A percentile compares a stretch with the other conserved stretches of the same genome.
phyloP scores from a whole-genome alignment of 1,140 invertebrate genomes.

The Penaeus indicus region DNA sequence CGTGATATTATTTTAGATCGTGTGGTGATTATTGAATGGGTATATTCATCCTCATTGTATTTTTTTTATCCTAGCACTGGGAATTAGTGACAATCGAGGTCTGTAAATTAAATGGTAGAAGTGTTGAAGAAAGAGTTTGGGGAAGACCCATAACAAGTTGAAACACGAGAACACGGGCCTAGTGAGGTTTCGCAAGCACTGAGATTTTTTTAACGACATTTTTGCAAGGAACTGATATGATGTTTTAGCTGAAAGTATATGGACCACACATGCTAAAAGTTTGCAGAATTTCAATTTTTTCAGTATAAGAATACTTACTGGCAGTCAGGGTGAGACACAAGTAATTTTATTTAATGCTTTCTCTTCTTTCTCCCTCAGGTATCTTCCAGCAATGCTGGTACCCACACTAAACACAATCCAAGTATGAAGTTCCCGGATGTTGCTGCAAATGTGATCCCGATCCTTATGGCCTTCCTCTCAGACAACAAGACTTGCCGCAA shows the following conservation, averaged over 20 bases:
- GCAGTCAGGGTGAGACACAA: too few species aligned
- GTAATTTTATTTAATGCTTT: too few species aligned
- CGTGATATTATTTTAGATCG: too few species aligned
- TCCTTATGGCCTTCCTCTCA: constrained; percentile 95
- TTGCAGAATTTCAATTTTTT: too few species aligned
- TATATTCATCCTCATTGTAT: neutral
- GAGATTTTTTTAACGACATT: neutral
- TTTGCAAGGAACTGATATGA: too few species aligned
- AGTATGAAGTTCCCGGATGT: constrained; percentile 99
- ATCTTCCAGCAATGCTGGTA: constrained; percentile 95
- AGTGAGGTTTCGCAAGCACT: constrained; percentile 73
- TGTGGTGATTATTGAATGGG: too few species aligned
- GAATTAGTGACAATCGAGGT: constrained; percentile 93
- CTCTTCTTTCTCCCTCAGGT: too few species aligned
- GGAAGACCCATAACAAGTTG: constrained; percentile 88
- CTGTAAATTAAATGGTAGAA: constrained; percentile 96
- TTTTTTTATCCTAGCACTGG: constrained; percentile 76
- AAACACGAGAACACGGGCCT: constrained; percentile 96
- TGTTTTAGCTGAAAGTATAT: too few species aligned
- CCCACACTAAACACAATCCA: constrained; percentile 93
- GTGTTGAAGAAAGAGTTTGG: constrained; percentile 94
- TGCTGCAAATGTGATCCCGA: constrained; percentile 91
- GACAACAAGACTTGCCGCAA: constrained; percentile 94
- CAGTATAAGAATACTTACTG: too few species aligned
- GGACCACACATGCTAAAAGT: too few species aligned